Base-by-base conservation (phyloP, 1,140 invertebrate species). In the Spodoptera frugiperda region DNA sequence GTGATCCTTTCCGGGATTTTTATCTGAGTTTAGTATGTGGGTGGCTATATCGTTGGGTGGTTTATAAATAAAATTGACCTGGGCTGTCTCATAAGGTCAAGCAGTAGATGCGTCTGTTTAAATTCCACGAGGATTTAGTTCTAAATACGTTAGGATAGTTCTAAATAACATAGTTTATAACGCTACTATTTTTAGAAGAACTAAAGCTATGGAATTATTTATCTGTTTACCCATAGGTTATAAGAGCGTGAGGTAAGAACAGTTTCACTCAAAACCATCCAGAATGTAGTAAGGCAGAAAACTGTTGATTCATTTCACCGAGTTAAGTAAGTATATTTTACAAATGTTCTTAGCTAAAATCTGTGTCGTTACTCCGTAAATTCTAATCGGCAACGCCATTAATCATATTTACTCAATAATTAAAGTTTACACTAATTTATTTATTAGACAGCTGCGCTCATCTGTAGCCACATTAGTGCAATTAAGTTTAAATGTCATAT, bases 1-100 rank as follows among this genome's bases (percentile, higher is more conserved):
- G 75, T 78, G 79, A 76, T 82, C 81, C 82, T 82, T 82, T 79
- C 61, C 68, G 53, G 81, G 71, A 73, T 67, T 78, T 82, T 75
- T 53, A 73, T 73, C 54, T 48, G 11, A 17, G n/a, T 46, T 61
- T 73, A 49, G 44, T 48, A 30, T 48, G 72, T 75, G 57, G 72
- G 72, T 39, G 33, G 33, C 33, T 39, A 6, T 4, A 9, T 33
- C 0, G 33, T 6, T 39, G 6, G 33, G 33, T 46, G 30, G 14
- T 65, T 65, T 75, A 53, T 65, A 51, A 74, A 51, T 51, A 53
- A 51, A 74, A 61, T 55, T 61, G 55, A 65, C 72, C 59, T 25
- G 14, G 11, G 1, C 2, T 30, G 44, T 12, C 55, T 48, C 57
- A 3, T 44, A 44, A 44, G 57, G 17, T 44, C 1, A 39, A 61